phyloP scores from a whole-genome alignment of 2,888 invertebrate species.

The Vanessa cardui region DNA sequence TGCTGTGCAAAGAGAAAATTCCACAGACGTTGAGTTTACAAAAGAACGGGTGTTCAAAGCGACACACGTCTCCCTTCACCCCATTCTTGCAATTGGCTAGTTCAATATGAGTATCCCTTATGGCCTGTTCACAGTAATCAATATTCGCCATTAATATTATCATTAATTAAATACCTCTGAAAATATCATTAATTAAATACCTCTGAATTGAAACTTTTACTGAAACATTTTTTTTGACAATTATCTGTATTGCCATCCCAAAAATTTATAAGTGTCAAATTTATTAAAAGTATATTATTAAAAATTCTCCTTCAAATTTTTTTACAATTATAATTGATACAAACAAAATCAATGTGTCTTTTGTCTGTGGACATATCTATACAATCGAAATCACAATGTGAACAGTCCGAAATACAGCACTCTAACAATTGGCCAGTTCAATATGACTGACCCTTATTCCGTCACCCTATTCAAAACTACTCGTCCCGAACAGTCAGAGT shows the following conservation, averaged over 20 bases:
- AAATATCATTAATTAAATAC: background rate
- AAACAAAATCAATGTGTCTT: background rate
- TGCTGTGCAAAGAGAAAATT: constrained; percentile 32
- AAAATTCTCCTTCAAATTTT: too few relatives aligned
- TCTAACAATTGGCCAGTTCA: constrained; percentile 45
- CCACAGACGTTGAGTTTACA: constrained; percentile 50
- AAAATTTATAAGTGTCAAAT: too few relatives aligned
- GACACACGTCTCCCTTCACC: constrained; percentile 47
- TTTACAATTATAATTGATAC: too few relatives aligned
- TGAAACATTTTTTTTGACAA: too few relatives aligned
- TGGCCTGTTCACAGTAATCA: constrained; percentile 18
- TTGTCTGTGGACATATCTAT: background rate
- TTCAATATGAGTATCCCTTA: constrained; percentile 44
- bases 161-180: too few relatives aligned
- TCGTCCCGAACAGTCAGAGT: constrained; percentile 44
- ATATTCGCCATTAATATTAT: background rate
- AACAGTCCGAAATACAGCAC: constrained; percentile 18
- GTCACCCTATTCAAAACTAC: constrained; percentile 44
- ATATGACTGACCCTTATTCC: constrained; percentile 45
- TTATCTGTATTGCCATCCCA: too few relatives aligned
- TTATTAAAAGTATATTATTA: too few relatives aligned
- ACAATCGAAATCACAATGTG: constrained; percentile 5
- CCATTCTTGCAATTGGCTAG: constrained; percentile 42
- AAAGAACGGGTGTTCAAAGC: constrained; percentile 52
- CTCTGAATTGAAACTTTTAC: background rate